These are phyloP conservation scores for Taxidea taxus DNA, from an alignment of 2,113 vertebrate genomes.

Conservation along the genomic window DNA sequence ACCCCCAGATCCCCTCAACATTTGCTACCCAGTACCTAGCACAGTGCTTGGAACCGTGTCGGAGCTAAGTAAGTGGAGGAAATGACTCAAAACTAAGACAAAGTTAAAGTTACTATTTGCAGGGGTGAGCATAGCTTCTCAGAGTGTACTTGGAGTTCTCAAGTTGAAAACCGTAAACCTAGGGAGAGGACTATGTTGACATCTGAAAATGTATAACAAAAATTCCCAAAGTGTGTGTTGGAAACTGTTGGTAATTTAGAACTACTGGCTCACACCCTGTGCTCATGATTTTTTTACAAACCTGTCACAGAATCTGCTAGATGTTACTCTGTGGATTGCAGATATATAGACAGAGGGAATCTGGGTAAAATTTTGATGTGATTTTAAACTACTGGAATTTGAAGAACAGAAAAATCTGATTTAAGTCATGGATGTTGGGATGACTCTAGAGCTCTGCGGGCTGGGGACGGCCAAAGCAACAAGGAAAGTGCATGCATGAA, in stretches of 20 bases:
- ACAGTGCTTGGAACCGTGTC: background rate
- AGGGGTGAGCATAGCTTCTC: background rate
- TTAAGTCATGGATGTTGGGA: background rate
- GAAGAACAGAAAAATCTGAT: background rate
- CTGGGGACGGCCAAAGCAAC: background rate
- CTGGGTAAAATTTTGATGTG: background rate
- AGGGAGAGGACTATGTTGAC: background rate
- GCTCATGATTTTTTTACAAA: background rate
- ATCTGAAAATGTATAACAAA: background rate
- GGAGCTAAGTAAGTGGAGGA: background rate
- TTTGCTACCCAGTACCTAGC: background rate
- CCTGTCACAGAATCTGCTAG: background rate
- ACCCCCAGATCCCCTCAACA: background rate
- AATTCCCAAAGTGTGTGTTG: background rate
- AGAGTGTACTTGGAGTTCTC: background rate
- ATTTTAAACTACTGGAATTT: background rate
- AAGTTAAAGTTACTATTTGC: background rate
- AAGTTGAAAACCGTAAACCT: background rate
- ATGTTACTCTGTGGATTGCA: background rate
- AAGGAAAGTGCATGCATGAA: background rate
- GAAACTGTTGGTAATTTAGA: constrained; percentile 1
- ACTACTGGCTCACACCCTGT: background rate
- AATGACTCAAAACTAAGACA: background rate
- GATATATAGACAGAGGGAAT: background rate
- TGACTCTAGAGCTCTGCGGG: background rate